A percentile compares a stretch with the other conserved stretches of the same genome.
Evolutionary conservation across 1,140 invertebrate genomes (phyloP).

Genomic region (Drosophila oshimai): DNA sequence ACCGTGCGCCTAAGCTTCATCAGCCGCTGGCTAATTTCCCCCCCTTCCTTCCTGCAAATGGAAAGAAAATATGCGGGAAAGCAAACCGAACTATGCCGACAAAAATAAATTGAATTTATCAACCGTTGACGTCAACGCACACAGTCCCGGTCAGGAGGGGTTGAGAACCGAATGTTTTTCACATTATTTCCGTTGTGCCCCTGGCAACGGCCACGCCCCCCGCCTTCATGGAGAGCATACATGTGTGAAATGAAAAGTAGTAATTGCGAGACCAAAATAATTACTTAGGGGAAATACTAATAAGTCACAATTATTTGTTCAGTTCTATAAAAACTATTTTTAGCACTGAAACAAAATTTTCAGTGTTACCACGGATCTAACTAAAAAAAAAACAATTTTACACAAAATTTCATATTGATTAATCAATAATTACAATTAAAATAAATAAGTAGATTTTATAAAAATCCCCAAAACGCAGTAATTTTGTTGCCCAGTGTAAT

Average conservation of each 20-base stretch:
- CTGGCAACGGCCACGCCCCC: neutral
- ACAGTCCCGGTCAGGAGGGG: neutral
- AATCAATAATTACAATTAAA: too few species aligned
- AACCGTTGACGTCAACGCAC: constrained; percentile 45
- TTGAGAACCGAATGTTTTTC: constrained; percentile 19
- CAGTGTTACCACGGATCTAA: too few species aligned
- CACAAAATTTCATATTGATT: too few species aligned
- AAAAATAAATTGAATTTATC: constrained; percentile 78
- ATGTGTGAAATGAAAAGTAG: constrained; percentile 10
- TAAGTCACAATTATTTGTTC: neutral
- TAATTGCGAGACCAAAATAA: neutral
- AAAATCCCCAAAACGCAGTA: neutral
- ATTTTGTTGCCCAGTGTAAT: constrained; percentile 23
- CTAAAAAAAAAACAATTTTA: too few species aligned
- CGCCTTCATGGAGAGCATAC: neutral
- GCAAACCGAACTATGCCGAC: constrained; percentile 43
- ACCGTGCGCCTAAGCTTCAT: constrained; percentile 61
- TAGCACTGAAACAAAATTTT: neutral
- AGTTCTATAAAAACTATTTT: neutral
- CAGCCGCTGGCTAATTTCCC: constrained; percentile 58
- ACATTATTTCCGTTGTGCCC: constrained; percentile 46
- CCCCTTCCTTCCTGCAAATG: constrained; percentile 37
- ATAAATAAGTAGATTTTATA: too few species aligned
- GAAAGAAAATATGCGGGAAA: constrained; percentile 64
- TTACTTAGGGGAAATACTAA: neutral